Evolutionary conservation across 2,888 invertebrate species (phyloP), one percentile per base, ranked within the genome.

Genomic region (Scelioninae gen. 2): DNA sequence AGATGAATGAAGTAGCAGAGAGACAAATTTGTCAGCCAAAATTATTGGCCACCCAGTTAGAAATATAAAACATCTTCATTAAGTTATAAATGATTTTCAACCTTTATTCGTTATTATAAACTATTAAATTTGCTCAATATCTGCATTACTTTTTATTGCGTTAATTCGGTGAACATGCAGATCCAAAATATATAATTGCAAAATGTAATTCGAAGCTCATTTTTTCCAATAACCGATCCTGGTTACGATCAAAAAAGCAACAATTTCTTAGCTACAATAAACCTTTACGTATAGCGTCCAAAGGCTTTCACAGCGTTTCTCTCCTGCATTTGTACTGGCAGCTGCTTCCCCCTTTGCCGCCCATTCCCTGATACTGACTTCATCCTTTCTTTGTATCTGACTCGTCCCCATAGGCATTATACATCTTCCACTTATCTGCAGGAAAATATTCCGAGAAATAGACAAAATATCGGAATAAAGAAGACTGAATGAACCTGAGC

Each of bases 381-480:
- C 79, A 79, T 78, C 77, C 75, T 74, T 55, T 77, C 75, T 77
- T 76, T 75, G 76, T 75, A 55, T 77, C 75, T 74, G 46, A 68
- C 68, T 71, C 76, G 76, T 75, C 77, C 74, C 77, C 78, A 73
- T 70, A 43, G 75, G 77, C 78, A 79, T 81, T 81, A 78, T 81
- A 76, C 75, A 69, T 69, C 74, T 76, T 76, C 79, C 79, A 81
- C 78, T 81, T 81, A 80, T 80, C 79, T 78, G 63, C 77, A 77
- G 74, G 72, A 80, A 80, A 81, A 80, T 78, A 80, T 78, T 75
- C 77, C 58, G 37, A 63, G 64, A 37, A 73, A 69, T 69, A 64
- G 60, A 55, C 52, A 50, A 73, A 73, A 69, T 73, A 65, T 69
- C 60, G 53, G 53, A 43, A 55, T 60, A 68, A 73, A 73, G 18